A percentile compares a stretch with the other conserved stretches of the same genome.
phyloP scores from a whole-genome alignment of 2,797 vertebrate genomes.

The Prionace glauca region DNA sequence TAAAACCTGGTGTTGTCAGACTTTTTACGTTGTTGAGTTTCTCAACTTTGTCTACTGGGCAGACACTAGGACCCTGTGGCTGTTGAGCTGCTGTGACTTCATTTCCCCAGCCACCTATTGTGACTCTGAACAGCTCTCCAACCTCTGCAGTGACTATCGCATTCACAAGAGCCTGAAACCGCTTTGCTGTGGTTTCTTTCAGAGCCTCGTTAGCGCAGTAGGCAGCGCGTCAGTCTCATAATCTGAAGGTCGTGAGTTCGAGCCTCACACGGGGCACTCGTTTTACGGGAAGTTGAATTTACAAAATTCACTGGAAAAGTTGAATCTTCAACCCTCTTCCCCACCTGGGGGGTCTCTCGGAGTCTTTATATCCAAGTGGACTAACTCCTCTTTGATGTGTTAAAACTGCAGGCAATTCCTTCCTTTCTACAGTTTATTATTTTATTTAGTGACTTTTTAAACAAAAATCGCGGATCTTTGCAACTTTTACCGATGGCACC shows the following conservation, averaged over 20 bases:
- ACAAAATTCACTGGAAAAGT: too few relatives aligned
- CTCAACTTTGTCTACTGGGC: neutral
- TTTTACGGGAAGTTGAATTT: neutral
- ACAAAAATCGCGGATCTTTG: neutral
- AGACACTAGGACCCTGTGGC: neutral
- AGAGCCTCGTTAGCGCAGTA: constrained; percentile 30
- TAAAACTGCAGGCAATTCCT: neutral
- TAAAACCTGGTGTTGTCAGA: too few relatives aligned
- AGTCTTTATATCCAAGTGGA: neutral
- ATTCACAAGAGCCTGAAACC: neutral
- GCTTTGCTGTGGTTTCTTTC: accelerated
- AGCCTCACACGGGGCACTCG: constrained; percentile 25
- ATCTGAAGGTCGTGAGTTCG: constrained; percentile 34
- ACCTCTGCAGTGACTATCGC: too few relatives aligned
- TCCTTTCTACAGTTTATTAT: neutral
- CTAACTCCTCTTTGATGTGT: neutral
- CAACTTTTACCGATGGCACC: neutral
- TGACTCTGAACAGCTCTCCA: neutral
- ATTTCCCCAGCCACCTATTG: neutral
- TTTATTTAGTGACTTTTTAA: neutral
- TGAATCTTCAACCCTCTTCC: too few relatives aligned
- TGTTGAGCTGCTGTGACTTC: neutral
- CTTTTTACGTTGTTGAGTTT: neutral
- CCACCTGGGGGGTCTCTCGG: neutral
- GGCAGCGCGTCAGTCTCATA: constrained; percentile 30